phyloP scores from a whole-genome alignment of 1,140 invertebrate genomes.

The Schlechtendalia chinensis region DNA sequence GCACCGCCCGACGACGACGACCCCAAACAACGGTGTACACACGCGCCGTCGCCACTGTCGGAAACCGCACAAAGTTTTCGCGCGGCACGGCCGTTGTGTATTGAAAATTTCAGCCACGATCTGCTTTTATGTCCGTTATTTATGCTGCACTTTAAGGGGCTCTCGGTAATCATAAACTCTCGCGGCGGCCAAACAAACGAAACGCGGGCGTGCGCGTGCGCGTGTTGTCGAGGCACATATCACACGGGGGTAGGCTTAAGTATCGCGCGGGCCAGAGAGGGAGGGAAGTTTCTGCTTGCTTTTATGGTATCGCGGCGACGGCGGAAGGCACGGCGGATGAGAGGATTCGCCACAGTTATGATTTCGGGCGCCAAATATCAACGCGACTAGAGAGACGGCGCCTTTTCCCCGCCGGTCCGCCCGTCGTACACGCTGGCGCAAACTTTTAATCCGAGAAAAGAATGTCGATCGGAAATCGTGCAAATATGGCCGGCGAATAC shows the following conservation, averaged over 20 bases:
- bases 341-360: neutral
- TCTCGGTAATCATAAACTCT: constrained; percentile 37
- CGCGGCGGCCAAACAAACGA: neutral
- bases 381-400: neutral
- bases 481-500: neutral
- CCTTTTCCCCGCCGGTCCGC: neutral
- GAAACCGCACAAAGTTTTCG: constrained; percentile 8
- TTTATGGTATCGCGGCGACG: neutral
- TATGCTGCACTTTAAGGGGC: constrained; percentile 31
- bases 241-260: constrained; percentile 5
- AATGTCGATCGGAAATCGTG: constrained; percentile 23
- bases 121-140: constrained; percentile 35
- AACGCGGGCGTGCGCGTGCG: neutral
- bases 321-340: neutral
- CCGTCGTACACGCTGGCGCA: neutral
- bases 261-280: neutral
- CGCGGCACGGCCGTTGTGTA: neutral
- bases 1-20: neutral
- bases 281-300: neutral
- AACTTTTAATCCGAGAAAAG: constrained; percentile 24
- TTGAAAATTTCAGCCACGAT: constrained; percentile 27
- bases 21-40: too few relatives aligned
- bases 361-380: constrained; percentile 36
- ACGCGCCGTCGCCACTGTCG: neutral
- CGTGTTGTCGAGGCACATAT: too few relatives aligned